Evolutionary conservation across 2,888 invertebrate species (phyloP).

Genomic region (Dicyrtomina minuta): DNA sequence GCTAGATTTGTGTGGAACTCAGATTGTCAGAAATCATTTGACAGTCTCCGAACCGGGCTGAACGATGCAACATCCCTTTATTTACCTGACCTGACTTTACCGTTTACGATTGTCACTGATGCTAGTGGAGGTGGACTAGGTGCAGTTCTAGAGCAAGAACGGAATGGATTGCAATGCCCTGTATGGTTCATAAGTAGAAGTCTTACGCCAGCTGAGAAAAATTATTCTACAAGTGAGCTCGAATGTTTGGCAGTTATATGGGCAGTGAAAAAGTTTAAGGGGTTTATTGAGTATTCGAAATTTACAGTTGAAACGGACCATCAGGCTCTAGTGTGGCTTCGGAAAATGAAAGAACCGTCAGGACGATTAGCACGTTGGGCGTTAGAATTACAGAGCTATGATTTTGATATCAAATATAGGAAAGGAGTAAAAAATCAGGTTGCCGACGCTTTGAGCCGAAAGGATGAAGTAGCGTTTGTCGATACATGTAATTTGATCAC

Average conservation of each 20-base stretch:
- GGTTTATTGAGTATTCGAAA: slow-evolving; percentile 56
- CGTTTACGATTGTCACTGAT: slow-evolving; percentile 53
- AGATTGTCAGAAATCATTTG: slow-evolving; percentile 31
- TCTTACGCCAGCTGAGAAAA: slow-evolving; percentile 54
- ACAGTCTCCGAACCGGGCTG: slow-evolving; percentile 18
- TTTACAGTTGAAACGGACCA: slow-evolving; percentile 58
- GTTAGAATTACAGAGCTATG: slow-evolving; percentile 56
- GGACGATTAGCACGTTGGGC: slow-evolving; percentile 59
- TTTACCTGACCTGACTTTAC: slow-evolving; percentile 47
- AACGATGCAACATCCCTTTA: slow-evolving; percentile 42
- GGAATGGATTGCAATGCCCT: slow-evolving; percentile 41
- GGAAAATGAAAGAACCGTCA: slow-evolving; percentile 56
- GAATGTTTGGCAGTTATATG: slow-evolving; percentile 56
- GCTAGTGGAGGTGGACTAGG: slow-evolving; percentile 53
- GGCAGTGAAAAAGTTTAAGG: slow-evolving; percentile 56
- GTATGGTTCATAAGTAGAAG: slow-evolving; percentile 51
- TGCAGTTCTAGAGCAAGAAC: slow-evolving; percentile 52
- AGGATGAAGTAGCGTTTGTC: slow-evolving; percentile 37
- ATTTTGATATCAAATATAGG: slow-evolving; percentile 56
- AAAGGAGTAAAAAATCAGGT: slow-evolving; percentile 51
- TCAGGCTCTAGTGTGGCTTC: slow-evolving; percentile 59
- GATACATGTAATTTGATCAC: neutral
- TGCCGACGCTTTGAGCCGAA: slow-evolving; percentile 56
- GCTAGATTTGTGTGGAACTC: slow-evolving; percentile 29
- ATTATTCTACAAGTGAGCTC: slow-evolving; percentile 57